Evolutionary conservation across 2,888 invertebrate species (phyloP), one percentile per base, ranked within the genome.

Genomic region (Trachelus troglodyta): DNA sequence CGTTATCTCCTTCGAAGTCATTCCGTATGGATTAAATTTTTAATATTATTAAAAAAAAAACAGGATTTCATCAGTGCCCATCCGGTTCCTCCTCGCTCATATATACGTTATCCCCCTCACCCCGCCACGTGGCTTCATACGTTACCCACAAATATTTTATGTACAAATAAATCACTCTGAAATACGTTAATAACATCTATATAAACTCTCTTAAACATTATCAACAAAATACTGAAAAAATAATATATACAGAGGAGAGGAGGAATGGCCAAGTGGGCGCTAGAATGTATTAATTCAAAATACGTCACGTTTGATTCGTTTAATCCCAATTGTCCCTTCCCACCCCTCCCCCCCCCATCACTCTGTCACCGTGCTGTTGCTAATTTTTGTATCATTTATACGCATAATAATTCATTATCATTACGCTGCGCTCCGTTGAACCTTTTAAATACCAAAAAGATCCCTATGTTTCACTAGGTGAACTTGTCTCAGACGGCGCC

Each of bases 201-300:
- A 85, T 85, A 85, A 83, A 85, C 85, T 85, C 85, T 85, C 83
- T 85, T 85, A 85, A 85, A 83, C 77, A 82, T 83, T 82, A 83
- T 83, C 83, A 85, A 84, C 85, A 83, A 81, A 85, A 85, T 85
- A 85, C 85, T 85, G 85, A 83, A 84, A 56, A 56, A 83, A 83
- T 83, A 83, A 83, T 84, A 85, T 85, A 76, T 85, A 84, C 83
- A 85, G 79, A 81, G 80, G 77, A 76, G 75, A 75, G 78, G 73
- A 74, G 71, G 71, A n/a, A 34, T 9, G 71, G 71, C 31, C 31
- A 71, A 71, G 71, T 31, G 71, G 23, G 71, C 31, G 71, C 6
- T 23, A 71, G 71, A 12, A 30, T 56, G 40, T 9, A 23, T 23
- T 56, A 56, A 56, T 56, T 23, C 6, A 56, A 56, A 56, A 56